These are phyloP conservation scores for Notoglanidium macrostoma DNA, from an alignment of 2,797 vertebrate species.

Conservation along the genomic window DNA sequence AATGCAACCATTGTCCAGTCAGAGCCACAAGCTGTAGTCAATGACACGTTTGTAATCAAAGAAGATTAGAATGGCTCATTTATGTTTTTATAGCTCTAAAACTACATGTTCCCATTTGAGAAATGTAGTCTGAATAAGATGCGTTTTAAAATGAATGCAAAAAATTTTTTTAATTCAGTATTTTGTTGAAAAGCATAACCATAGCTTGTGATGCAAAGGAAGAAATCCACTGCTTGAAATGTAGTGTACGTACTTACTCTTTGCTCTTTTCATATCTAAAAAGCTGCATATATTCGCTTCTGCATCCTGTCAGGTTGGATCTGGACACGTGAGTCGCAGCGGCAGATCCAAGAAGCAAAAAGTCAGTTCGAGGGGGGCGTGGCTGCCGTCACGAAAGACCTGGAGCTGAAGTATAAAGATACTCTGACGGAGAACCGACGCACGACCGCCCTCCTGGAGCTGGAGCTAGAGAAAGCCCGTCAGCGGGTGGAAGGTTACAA, in stretches of 20 bases:
- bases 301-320: conserved; percentile 86
- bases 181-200: not conserved
- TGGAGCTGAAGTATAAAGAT: conserved; percentile 85
- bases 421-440: conserved; percentile 82
- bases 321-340: conserved; percentile 92
- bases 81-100: not conserved
- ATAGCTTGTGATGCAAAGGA: not conserved
- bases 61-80: not conserved
- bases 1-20: not conserved
- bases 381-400: conserved; percentile 74
- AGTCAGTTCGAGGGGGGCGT: conserved; percentile 77
- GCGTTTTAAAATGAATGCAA: not conserved
- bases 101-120: not conserved
- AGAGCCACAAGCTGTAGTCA: not conserved
- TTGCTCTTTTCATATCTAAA: not conserved
- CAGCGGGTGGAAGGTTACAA: conserved; percentile 86
- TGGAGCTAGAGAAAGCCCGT: conserved; percentile 91
- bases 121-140: not conserved
- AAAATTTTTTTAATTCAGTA: not conserved
- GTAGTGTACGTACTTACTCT: not conserved
- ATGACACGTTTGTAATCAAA: too few relatives aligned
- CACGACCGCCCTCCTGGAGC: conserved; percentile 80
- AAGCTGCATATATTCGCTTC: not conserved
- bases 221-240: not conserved
- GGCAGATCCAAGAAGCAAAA: conserved; percentile 84